A percentile compares a stretch with the other conserved stretches of the same genome.
These are phyloP conservation scores for Athalia cordata DNA, from an alignment of 2,888 invertebrate genomes.

Conservation along the genomic window DNA sequence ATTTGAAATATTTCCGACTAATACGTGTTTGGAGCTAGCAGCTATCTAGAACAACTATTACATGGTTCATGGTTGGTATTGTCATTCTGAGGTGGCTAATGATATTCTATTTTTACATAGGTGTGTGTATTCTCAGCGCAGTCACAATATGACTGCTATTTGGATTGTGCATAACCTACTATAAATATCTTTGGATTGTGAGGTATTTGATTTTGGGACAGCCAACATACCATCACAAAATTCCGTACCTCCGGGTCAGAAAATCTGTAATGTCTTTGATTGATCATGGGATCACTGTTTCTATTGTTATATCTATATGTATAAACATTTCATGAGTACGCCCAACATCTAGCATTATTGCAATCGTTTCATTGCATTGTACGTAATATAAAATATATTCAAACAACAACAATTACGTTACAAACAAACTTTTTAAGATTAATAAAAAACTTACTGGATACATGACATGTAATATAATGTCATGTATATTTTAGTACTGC, in stretches of 20 bases:
- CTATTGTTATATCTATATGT: background rate
- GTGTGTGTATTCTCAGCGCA: background rate
- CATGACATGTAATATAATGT: background rate
- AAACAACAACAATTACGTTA: slow-evolving; percentile 13
- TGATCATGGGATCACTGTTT: background rate
- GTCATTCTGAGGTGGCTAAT: slow-evolving; percentile 38
- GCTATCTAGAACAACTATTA: slow-evolving; percentile 25
- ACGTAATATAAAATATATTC: slow-evolving; percentile 29
- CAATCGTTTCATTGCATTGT: slow-evolving; percentile 1
- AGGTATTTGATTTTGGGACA: background rate
- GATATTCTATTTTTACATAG: slow-evolving; percentile 2
- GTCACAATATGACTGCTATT: slow-evolving; percentile 1
- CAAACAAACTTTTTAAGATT: background rate
- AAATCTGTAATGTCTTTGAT: background rate
- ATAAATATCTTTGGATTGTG: slow-evolving; percentile 2
- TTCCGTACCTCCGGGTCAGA: background rate
- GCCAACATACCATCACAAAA: background rate
- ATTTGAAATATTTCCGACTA: slow-evolving; percentile 7
- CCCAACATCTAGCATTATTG: background rate
- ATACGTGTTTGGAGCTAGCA: background rate
- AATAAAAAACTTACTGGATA: slow-evolving; percentile 25
- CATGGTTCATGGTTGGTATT: slow-evolving; percentile 39
- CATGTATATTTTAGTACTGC: slow-evolving; percentile 20
- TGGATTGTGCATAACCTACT: slow-evolving; percentile 15
- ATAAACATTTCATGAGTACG: background rate